Evolutionary conservation across 2,888 invertebrate species (phyloP).

Genomic region (Caenorhabditis japonica): DNA sequence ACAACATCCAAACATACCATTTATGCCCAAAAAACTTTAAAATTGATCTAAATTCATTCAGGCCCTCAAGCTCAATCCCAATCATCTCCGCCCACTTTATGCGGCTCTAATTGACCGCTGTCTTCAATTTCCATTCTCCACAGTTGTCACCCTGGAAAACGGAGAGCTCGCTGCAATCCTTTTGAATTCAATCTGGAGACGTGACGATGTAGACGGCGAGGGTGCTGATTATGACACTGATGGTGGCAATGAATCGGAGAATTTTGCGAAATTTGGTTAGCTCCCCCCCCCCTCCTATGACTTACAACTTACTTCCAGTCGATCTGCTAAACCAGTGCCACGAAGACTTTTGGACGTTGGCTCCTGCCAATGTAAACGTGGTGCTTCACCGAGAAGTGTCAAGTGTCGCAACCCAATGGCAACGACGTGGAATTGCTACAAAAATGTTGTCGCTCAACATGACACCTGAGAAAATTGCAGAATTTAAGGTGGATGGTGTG

Average conservation of each 20-base stretch:
- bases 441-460: conserved; percentile 33
- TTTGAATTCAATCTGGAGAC: conserved; percentile 41
- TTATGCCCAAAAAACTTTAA: too few species aligned
- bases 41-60: too few species aligned
- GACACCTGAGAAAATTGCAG: conserved; percentile 1
- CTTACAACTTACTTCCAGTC: too few species aligned
- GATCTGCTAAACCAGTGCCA: conserved; percentile 40
- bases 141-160: conserved; percentile 18
- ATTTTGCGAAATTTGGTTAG: conserved; percentile 23
- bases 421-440: conserved; percentile 41
- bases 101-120: conserved; percentile 25
- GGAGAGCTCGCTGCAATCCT: conserved; percentile 33
- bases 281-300: too few species aligned
- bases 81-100: conserved; percentile 25
- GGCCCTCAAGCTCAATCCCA: conserved; percentile 22
- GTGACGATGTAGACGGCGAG: conserved; percentile 18
- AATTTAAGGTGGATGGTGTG: conserved; percentile 27
- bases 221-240: conserved; percentile 29
- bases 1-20: background rate
- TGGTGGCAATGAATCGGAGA: conserved; percentile 16
- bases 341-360: conserved; percentile 38
- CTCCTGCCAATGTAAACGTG: conserved; percentile 15
- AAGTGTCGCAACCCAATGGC: conserved; percentile 17
- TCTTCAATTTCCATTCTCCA: conserved; percentile 46
- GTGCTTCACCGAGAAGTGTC: conserved; percentile 48